Evolutionary conservation across 2,888 invertebrate species (phyloP), one percentile per base, ranked within the genome.

Genomic region (Teleiodes luculella): DNA sequence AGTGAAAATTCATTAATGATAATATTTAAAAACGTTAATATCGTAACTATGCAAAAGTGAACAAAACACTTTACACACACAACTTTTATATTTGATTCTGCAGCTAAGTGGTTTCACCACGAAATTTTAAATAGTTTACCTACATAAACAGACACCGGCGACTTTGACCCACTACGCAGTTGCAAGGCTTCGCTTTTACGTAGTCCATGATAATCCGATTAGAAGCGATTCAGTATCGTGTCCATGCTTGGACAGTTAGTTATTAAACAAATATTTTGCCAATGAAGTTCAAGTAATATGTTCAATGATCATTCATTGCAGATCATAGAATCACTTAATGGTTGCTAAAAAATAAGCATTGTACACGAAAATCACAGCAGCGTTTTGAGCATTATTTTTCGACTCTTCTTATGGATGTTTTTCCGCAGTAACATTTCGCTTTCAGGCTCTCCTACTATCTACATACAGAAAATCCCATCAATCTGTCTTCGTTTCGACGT

Each of bases 121-220:
- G 3, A 48, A 35, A 48, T 48, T 35, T 48, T 36, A 49, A 11
- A n/a, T 37, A 49, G 37, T 37, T 3, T 11, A 37, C 6, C 24
- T 48, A 28, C 16, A 20, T 33, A 48, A 48, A 20, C 46, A 18
- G 20, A 48, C 33, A 41, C 1, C 24, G 37, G 24, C 68, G 70
- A 66, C 73, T 75, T 74, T 78, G 76, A 77, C 78, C 80, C 66
- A 60, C 57, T 52, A 63, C 45, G 41, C 51, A 49, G 51, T 65
- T 47, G 60, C 72, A 70, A 48, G 80, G 77, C 65, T 75, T 82
- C 79, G 55, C 65, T 65, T 62, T 68, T 66, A 67, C 62, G 65
- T 70, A 63, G 68, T 63, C 67, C 60, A 56, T 61, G 66, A 6
- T 80, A 80, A 83, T 79, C 78, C 74, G 76, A 80, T 83, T 82